Base-by-base conservation (phyloP, 1,140 invertebrate genomes). In the Lepidurus arcticus region DNA sequence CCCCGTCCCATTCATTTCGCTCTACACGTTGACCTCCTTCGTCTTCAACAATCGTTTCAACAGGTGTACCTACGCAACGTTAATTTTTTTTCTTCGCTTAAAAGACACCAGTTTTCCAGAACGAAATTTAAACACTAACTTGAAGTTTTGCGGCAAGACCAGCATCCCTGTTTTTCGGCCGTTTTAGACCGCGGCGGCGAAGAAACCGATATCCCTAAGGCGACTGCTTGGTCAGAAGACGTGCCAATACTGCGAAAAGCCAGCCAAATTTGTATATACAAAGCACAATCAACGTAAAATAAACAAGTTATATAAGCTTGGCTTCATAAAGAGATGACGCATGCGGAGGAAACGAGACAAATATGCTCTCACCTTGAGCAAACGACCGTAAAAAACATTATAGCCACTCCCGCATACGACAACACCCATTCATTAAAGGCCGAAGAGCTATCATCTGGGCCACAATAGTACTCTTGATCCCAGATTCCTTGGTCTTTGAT, bases 11-110 rank as follows among this genome's bases (percentile, higher is more conserved):
- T 79, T 87, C 86, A 82, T 87, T 85, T 42, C 84, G 82, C 10
- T 83, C 81, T 5, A 87, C 84, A 73, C 78, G 82, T 78, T 86
- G 86, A 45, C 85, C 85, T 65, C 85, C 85, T 76, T 81, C 79
- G 42, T 80, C 80, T 11, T 82, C 81, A n/a, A 81, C 43, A 13
- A 65, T 13, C 53, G 21, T 65, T 21, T 65, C 53, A 65, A 65
- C 53, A 7, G n/a, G 53, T 21, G 13, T 7, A 65, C 53, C 53
- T 65, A 65, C 1, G 21, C 53, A 21, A 65, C 7, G 53, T 21
- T 13, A 65, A 65, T 9, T 65, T 65, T 16, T 65, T 65, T 1
- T 0, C 9, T 65, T 65, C 16, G 16, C 53, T 65, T 65, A 21
- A 65, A 13, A 34, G 34, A 34, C 34, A 4, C 34, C 34, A 4